Evolutionary conservation across 2,113 vertebrate genomes (phyloP).

Genomic region (Struthio camelus): DNA sequence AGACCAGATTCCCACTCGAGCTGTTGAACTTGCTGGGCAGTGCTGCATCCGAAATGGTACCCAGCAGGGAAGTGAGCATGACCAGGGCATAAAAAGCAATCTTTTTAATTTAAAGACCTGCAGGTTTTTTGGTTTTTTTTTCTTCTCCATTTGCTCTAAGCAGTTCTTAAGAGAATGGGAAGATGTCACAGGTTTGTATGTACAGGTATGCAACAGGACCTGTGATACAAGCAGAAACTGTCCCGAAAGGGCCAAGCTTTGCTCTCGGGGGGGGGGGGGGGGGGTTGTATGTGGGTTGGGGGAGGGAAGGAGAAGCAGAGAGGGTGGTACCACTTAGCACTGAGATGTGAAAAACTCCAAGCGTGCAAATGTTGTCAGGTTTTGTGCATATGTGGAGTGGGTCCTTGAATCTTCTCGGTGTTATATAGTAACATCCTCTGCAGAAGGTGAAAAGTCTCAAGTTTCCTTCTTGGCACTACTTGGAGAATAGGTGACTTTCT

Average conservation of each 20-base stretch:
- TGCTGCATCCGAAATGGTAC: not conserved
- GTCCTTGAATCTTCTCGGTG: not conserved
- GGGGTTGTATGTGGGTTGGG: not conserved
- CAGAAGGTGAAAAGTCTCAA: not conserved
- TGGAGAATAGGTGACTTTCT: not conserved
- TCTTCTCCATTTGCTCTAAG: not conserved
- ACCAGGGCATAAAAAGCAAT: not conserved
- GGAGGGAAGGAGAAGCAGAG: not conserved
- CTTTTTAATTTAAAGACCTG: not conserved
- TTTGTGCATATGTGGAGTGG: not conserved
- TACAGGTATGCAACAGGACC: not conserved
- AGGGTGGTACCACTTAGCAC: not conserved
- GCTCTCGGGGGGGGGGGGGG: no score
- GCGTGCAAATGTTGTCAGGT: not conserved
- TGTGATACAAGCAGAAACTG: not conserved
- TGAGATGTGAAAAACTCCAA: not conserved
- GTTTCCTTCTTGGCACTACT: slow-evolving; percentile 6
- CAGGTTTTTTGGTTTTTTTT: not conserved
- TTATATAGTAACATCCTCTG: not conserved
- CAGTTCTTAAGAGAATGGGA: not conserved
- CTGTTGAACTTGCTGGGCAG: not conserved
- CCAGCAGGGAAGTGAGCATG: not conserved
- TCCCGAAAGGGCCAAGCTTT: not conserved
- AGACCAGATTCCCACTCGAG: not conserved
- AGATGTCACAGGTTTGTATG: not conserved